Percentiles rank a stretch among this genome's conserved stretches.
Conservation (phyloP, 1,140 invertebrate species). For the Phymorhynchus buccinoides region DNA sequence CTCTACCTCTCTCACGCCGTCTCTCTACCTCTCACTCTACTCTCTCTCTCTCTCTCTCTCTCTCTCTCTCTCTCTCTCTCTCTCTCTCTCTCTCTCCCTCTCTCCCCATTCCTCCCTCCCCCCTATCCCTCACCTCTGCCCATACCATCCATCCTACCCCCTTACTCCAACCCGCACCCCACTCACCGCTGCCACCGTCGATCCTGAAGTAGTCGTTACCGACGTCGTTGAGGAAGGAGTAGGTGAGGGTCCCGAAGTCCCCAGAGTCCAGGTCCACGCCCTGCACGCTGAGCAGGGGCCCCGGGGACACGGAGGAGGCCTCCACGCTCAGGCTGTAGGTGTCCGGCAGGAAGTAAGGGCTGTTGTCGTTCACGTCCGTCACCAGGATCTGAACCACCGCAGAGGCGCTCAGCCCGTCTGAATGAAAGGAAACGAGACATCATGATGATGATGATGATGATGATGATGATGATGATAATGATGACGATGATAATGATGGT, state of each 20-base stretch:
- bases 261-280: conserved; percentile 93
- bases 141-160: background rate
- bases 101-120: background rate
- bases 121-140: no score
- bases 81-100: no score
- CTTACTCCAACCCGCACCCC: conserved; percentile 48
- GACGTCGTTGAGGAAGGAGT: conserved; percentile 78
- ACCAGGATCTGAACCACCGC: conserved; percentile 90
- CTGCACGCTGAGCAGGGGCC: conserved; percentile 86
- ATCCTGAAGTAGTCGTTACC: conserved; percentile 54
- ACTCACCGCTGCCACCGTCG: conserved; percentile 81
- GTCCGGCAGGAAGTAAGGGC: conserved; percentile 84
- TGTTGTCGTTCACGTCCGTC: conserved; percentile 94
- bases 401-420: conserved; percentile 92
- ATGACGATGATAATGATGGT: no score
- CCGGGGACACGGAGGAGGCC: conserved; percentile 65
- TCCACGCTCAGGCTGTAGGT: conserved; percentile 63
- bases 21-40: no score
- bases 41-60: no score
- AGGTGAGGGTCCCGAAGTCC: conserved; percentile 90
- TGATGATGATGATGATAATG: no score
- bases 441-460: no score
- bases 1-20: no score
- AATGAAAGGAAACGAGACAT: no score
- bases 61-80: no score